Evolutionary conservation across 2,888 invertebrate species (phyloP).

Genomic region (Scotopteryx bipunctaria): DNA sequence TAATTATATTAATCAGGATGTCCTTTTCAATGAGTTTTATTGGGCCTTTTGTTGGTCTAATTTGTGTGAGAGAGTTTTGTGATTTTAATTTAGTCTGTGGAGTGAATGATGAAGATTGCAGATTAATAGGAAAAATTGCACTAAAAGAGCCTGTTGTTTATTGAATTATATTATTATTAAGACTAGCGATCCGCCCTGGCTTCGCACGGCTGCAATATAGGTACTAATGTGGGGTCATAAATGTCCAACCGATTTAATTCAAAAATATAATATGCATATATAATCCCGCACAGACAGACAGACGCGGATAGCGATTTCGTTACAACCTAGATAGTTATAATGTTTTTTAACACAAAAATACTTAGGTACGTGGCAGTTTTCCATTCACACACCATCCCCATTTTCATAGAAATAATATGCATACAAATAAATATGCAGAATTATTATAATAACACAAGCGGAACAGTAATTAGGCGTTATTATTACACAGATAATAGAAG

Average conservation of each 20-base stretch:
- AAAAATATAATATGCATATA: too few species aligned
- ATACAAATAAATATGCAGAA: slow-evolving; percentile 38
- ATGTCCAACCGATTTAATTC: too few species aligned
- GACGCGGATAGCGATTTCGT: too few species aligned
- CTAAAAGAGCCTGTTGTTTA: background rate
- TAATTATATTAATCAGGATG: slow-evolving; percentile 69
- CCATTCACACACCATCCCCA: slow-evolving; percentile 13
- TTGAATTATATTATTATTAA: too few species aligned
- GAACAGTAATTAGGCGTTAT: slow-evolving; percentile 46
- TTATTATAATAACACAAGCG: slow-evolving; percentile 45
- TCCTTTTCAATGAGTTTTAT: slow-evolving; percentile 54
- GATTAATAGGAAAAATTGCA: background rate
- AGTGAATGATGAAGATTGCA: slow-evolving; percentile 10
- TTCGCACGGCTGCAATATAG: too few species aligned
- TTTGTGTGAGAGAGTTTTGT: slow-evolving; percentile 40
- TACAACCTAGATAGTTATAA: too few species aligned
- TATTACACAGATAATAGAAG: slow-evolving; percentile 52
- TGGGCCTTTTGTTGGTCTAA: slow-evolving; percentile 51
- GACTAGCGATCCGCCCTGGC: too few species aligned
- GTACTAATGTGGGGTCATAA: too few species aligned
- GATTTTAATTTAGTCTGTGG: slow-evolving; percentile 22
- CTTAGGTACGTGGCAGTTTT: too few species aligned
- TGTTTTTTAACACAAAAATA: too few species aligned
- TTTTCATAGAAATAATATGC: slow-evolving; percentile 31
- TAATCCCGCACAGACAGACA: too few species aligned